Conservation (phyloP, 2,888 invertebrate species). For the Bombylius major region DNA sequence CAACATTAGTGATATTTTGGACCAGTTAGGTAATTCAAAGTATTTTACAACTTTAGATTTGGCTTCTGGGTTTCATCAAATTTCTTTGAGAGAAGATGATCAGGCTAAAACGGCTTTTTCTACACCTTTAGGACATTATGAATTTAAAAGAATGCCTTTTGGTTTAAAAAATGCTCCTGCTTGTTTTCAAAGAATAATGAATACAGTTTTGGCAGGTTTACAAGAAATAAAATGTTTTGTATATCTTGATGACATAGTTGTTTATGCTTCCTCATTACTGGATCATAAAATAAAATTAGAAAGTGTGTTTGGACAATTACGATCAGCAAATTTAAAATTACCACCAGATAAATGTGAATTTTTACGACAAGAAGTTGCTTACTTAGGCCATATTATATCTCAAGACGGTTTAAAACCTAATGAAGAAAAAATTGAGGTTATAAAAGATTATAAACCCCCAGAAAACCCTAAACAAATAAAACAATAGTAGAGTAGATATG, state of each 20-base stretch:
- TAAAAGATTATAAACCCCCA: neutral
- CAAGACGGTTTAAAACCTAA: constrained; percentile 1
- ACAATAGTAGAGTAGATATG: too few species aligned
- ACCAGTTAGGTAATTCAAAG: constrained; percentile 24
- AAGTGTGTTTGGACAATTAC: neutral
- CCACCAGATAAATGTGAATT: constrained; percentile 5
- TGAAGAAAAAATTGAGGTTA: constrained; percentile 1
- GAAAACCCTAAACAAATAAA: constrained; percentile 1
- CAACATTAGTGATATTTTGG: constrained; percentile 21
- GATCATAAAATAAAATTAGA: neutral
- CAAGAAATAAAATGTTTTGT: neutral
- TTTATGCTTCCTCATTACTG: neutral
- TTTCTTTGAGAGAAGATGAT: neutral
- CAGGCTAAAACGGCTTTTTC: constrained; percentile 26
- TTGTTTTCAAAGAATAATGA: constrained; percentile 1
- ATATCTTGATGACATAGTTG: constrained; percentile 4
- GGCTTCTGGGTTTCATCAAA: constrained; percentile 2
- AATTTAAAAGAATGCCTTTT: constrained; percentile 26
- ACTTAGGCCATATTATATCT: constrained; percentile 2
- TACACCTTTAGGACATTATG: constrained; percentile 21
- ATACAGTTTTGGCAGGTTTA: constrained; percentile 3
- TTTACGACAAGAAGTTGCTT: constrained; percentile 1
- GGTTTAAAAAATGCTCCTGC: constrained; percentile 14
- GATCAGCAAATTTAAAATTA: constrained; percentile 4
- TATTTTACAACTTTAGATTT: constrained; percentile 27